A percentile compares a stretch with the other conserved stretches of the same genome.
These are phyloP conservation scores for Pegoplata infirma DNA, from an alignment of 2,888 invertebrate genomes.

Conservation along the genomic window DNA sequence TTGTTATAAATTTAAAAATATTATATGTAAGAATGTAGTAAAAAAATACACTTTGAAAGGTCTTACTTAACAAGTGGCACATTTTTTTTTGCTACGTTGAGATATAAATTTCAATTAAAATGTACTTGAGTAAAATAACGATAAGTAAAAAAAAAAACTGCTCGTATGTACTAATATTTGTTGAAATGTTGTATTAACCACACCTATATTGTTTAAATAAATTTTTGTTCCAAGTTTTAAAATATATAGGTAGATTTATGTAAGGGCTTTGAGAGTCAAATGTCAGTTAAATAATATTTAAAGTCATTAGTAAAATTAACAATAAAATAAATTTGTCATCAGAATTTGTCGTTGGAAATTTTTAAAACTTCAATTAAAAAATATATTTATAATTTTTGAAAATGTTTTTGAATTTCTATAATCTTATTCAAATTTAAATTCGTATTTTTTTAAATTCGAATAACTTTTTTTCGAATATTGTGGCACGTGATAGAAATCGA, in stretches of 20 bases:
- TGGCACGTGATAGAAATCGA: too few species aligned
- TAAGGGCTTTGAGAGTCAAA: not conserved
- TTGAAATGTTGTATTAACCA: slow-evolving; percentile 14
- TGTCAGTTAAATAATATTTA: too few species aligned
- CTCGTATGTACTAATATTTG: not conserved
- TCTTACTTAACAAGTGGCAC: slow-evolving; percentile 34
- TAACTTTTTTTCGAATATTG: too few species aligned
- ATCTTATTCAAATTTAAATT: too few species aligned
- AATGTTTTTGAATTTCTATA: too few species aligned
- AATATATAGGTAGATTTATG: not conserved
- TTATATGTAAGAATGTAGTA: not conserved
- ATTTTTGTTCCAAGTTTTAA: not conserved
- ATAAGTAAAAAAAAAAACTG: slow-evolving; percentile 13
- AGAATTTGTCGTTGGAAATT: too few species aligned
- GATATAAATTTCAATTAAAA: slow-evolving; percentile 43
- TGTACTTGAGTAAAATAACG: slow-evolving; percentile 32
- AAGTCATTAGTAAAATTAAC: too few species aligned
- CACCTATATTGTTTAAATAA: slow-evolving; percentile 19
- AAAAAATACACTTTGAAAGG: slow-evolving; percentile 1
- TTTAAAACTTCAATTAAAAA: too few species aligned
- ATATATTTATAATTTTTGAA: too few species aligned
- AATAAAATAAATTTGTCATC: too few species aligned
- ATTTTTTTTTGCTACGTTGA: slow-evolving; percentile 28
- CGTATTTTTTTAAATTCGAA: too few species aligned
- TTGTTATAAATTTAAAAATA: slow-evolving; percentile 19